Evolutionary conservation across 2,888 invertebrate genomes (phyloP).

Genomic region (Acanthosepion esculentum): DNA sequence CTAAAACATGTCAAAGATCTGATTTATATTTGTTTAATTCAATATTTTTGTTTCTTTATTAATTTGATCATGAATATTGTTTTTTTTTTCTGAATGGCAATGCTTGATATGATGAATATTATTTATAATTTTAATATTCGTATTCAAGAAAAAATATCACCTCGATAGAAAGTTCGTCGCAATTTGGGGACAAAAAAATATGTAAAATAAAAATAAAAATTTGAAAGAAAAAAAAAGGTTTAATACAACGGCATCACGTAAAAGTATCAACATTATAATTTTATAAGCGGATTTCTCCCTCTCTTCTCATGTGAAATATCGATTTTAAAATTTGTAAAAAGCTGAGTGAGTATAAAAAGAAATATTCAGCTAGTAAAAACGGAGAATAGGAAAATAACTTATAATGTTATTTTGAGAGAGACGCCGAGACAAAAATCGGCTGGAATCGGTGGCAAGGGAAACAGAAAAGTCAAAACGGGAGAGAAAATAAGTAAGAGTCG

Average conservation of each 20-base stretch:
- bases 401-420: not conserved
- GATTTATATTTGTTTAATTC: not conserved
- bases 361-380: not conserved
- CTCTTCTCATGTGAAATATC: not conserved
- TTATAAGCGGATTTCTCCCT: not conserved
- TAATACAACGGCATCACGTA: not conserved
- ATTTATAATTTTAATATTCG: not conserved
- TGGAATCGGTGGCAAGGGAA: not conserved
- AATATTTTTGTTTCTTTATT: not conserved
- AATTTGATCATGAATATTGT: too few species aligned
- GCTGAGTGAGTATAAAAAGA: not conserved
- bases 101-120: not conserved
- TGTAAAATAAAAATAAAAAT: not conserved
- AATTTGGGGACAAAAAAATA: not conserved
- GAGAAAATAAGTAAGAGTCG: not conserved
- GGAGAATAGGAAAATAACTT: not conserved
- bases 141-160: not conserved
- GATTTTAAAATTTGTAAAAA: not conserved
- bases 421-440: not conserved
- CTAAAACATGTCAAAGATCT: not conserved
- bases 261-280: not conserved
- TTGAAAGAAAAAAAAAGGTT: not conserved
- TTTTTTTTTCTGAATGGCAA: too few species aligned
- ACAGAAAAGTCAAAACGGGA: not conserved
- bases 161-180: constrained; percentile 4